Evolutionary conservation across 1,140 invertebrate species (phyloP).

Genomic region (Meloidogyne floridensis): DNA sequence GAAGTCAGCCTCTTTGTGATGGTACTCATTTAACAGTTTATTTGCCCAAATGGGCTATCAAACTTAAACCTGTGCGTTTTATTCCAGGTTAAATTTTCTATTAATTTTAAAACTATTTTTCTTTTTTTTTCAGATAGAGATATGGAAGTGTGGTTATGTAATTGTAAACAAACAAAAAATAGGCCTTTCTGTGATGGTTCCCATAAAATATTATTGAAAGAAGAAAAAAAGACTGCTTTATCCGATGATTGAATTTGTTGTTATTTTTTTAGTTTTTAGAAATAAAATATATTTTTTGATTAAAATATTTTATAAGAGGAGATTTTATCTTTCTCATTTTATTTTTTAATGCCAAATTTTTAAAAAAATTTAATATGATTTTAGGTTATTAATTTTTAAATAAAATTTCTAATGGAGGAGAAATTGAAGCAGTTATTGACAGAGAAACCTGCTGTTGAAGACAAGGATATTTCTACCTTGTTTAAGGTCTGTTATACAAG

Average conservation of each 20-base stretch:
- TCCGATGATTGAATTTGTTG: slow-evolving; percentile 44
- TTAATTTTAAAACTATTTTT: neutral
- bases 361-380: too few species aligned
- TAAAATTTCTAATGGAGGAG: neutral
- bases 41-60: slow-evolving; percentile 68
- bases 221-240: slow-evolving; percentile 51
- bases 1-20: slow-evolving; percentile 85
- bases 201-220: slow-evolving; percentile 70
- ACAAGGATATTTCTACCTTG: neutral
- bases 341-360: too few species aligned
- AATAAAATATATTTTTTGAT: neutral
- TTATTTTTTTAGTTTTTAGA: neutral
- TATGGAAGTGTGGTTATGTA: slow-evolving; percentile 95
- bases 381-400: too few species aligned
- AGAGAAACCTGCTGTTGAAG: neutral
- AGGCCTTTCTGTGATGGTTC: slow-evolving; percentile 96
- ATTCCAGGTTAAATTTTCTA: slow-evolving; percentile 70
- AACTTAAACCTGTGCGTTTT: slow-evolving; percentile 77
- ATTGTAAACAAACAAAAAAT: slow-evolving; percentile 92
- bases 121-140: slow-evolving; percentile 71
- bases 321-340: too few species aligned
- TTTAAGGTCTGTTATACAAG: neutral
- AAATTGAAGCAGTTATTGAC: neutral
- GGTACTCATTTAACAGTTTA: slow-evolving; percentile 79
- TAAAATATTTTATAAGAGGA: too few species aligned